phyloP scores from a whole-genome alignment of 2,797 vertebrate genomes.

The Silurus lanzhouensis region DNA sequence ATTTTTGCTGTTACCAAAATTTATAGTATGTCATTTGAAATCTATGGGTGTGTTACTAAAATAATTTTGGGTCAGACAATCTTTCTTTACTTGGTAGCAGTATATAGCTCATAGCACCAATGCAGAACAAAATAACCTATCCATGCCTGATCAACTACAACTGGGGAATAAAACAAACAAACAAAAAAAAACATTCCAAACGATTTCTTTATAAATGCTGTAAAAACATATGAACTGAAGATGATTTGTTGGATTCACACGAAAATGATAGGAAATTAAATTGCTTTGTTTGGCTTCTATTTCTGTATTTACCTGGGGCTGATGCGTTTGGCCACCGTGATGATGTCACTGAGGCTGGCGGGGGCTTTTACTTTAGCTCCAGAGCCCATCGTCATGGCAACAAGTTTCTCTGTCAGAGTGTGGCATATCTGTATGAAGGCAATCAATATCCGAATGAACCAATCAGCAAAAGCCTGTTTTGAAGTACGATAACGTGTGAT shows the following conservation, averaged over 20 bases:
- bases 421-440: slow-evolving; percentile 84
- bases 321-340: slow-evolving; percentile 93
- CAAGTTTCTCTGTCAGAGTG: slow-evolving; percentile 93
- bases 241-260: neutral
- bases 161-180: neutral
- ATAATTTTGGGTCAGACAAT: neutral
- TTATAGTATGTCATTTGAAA: neutral
- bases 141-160: neutral
- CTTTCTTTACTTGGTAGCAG: neutral
- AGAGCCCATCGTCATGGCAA: slow-evolving; percentile 96
- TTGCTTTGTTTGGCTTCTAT: neutral
- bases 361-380: slow-evolving; percentile 92
- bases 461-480: neutral
- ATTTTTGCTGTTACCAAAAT: neutral
- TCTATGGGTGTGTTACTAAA: neutral
- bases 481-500: neutral
- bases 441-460: slow-evolving; percentile 3
- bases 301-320: slow-evolving; percentile 83
- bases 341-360: slow-evolving; percentile 90
- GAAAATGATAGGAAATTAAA: neutral
- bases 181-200: neutral
- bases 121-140: neutral
- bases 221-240: neutral
- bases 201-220: neutral
- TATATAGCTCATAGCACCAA: neutral